Evolutionary conservation across 2,113 vertebrate species (phyloP).

Genomic region (Ictalurus punctatus): DNA sequence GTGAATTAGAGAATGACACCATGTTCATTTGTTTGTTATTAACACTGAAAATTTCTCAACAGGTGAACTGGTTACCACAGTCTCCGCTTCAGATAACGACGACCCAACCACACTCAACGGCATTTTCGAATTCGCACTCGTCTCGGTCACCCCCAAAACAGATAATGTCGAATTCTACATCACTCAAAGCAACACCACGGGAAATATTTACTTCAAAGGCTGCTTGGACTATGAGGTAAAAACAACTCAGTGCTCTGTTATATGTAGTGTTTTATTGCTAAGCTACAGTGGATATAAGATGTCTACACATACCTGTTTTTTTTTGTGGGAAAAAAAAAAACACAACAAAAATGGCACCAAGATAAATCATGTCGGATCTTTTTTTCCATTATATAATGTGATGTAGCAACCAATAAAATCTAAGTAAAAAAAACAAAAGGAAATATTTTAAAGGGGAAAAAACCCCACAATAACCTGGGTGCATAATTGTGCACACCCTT

Average conservation of each 20-base stretch:
- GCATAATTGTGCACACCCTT: too few species aligned
- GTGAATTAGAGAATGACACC: not conserved
- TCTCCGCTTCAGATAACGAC: constrained; percentile 30
- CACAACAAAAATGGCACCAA: too few species aligned
- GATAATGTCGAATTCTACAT: constrained; percentile 64
- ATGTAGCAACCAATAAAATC: not conserved
- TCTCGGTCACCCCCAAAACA: constrained; percentile 57
- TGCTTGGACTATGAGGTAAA: constrained; percentile 71
- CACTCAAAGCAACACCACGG: accelerated
- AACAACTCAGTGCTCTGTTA: not conserved
- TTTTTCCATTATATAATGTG: not conserved
- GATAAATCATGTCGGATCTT: not conserved
- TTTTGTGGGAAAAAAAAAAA: not conserved
- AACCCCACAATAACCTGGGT: too few species aligned
- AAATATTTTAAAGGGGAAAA: not conserved
- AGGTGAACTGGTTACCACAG: not conserved
- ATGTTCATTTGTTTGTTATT: too few species aligned
- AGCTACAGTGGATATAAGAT: not conserved
- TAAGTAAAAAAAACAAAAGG: not conserved
- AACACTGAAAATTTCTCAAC: not conserved
- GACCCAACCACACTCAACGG: constrained; percentile 25
- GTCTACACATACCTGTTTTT: not conserved
- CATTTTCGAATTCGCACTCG: constrained; percentile 55
- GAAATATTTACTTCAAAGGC: constrained; percentile 65
- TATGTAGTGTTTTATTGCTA: not conserved